Evolutionary conservation across 2,797 vertebrate genomes (phyloP), one percentile per base, ranked within the genome.

Genomic region (Vireo griseus): DNA sequence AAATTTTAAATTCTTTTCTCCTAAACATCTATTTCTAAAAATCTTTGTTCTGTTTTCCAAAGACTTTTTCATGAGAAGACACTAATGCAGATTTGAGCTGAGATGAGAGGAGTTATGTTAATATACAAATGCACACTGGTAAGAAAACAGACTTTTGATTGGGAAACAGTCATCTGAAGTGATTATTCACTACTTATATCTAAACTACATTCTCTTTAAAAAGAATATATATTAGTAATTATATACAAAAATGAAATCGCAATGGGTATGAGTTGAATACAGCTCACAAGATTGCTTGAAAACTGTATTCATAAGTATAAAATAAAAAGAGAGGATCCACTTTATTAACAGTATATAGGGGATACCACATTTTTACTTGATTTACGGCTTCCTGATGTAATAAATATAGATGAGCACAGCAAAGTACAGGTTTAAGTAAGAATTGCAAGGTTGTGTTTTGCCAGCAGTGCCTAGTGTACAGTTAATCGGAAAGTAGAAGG

Each of bases 351-450:
- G 33, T 86, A 73, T 89, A 77, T 54, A 62, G 31, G 29, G 84
- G 65, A 75, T 69, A 83, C 35, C 66, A 88, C 40, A 57, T 69
- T 92, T 87, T 91, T 59, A 71, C 87, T 87, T 88, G 61, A 92
- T 95, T 91, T 95, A 94, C 39, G 59, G 58, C 73, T 90, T 97
- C 47, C 76, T 93, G 78, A 94, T 78, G 40, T 92, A 91, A 95
- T 94, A 96, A 96, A 95, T 94, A 86, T 6, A 96, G 78, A 88
- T 86, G 58, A 93, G 59, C 33, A 72, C 54, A 75, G 81, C 66
- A 91, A 69, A 88, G 80, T 76, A 87, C 37, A 83, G 62, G 44
- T 96, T 96, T 94, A 92, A 96, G 72, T 84, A 92, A 96, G 89
- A 95, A 92, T 26, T 91, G 66, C 82, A 83, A 58, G 61, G 65